Conservation (phyloP, 1,140 invertebrate genomes). For the Eulimnadia texana region DNA sequence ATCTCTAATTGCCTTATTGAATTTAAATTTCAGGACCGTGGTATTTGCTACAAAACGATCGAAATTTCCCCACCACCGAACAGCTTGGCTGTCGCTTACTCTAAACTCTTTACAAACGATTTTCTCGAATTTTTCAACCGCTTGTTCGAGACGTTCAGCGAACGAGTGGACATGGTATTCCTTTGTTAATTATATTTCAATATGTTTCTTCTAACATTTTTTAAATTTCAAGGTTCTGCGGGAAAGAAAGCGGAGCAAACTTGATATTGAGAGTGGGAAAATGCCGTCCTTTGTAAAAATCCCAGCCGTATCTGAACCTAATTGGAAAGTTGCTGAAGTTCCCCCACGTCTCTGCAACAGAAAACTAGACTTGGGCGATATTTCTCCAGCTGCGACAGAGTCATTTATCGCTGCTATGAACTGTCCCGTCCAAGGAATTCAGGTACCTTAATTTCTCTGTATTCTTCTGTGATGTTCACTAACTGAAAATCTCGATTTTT, state of each 20-base stretch:
- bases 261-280: slow-evolving; percentile 9
- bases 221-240: slow-evolving; percentile 13
- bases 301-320: slow-evolving; percentile 12
- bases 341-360: slow-evolving; percentile 32
- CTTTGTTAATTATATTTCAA: slow-evolving; percentile 5
- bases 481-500: slow-evolving; percentile 15
- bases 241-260: slow-evolving; percentile 2
- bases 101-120: slow-evolving; percentile 19
- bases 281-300: slow-evolving; percentile 16
- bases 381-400: slow-evolving; percentile 37
- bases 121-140: slow-evolving; percentile 18
- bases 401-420: slow-evolving; percentile 38
- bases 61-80: slow-evolving; percentile 17
- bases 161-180: slow-evolving; percentile 17
- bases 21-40: not conserved
- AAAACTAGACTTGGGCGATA: slow-evolving; percentile 42
- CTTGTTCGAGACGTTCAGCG: slow-evolving; percentile 17
- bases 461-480: too few relatives aligned
- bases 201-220: not conserved
- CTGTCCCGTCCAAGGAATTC: slow-evolving; percentile 38
- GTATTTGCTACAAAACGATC: not conserved
- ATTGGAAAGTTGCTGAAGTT: slow-evolving; percentile 39
- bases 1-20: too few relatives aligned
- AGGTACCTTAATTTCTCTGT: slow-evolving; percentile 23
- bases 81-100: slow-evolving; percentile 14